Base-by-base conservation (phyloP, 2,797 vertebrate genomes). In the Hippoglossus hippoglossus region DNA sequence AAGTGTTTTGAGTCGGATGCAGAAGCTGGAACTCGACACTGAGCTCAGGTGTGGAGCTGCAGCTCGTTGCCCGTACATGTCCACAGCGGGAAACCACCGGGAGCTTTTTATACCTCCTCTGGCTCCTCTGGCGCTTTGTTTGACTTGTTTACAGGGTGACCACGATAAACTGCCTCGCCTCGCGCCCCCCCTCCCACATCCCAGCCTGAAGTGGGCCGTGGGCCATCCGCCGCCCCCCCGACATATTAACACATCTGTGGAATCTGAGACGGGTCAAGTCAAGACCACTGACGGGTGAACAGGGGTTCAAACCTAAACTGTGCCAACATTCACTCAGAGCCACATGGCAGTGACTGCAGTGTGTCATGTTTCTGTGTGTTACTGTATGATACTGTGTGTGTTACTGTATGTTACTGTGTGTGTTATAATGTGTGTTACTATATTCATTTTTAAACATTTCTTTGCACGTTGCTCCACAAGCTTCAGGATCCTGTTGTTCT, bases 201-300 rank as follows among this genome's bases (percentile, higher is more conserved):
- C 31, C 31, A 34, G 31, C 31, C 31, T 34, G 9, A 34, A 34
- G 1, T 22, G 51, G 69, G 56, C 21, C 62, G 0, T 19, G n/a
- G n/a, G n/a, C n/a, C n/a, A n/a, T n/a, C n/a, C n/a, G n/a, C 39
- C 13, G 41, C 58, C 44, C 18, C 49, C 41, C 55, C 41, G 53
- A 93, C 84, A 83, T 83, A 90, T 90, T 86, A 77, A 89, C 91
- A 91, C 54, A 36, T 64, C 64, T 50, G 57, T 77, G 85, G 84
- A 90, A 91, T 73, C 67, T 1, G 81, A 92, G 79, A 61, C 5
- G 41, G 28, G 44, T 63, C 73, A 6, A 8, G 63, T 63, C 73
- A 6, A 8, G 63, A 49, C 44, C 0, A 13, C 63, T 73, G 59
- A 75, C 3, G 58, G 52, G 60, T 62, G 36, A 39, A 39, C 36